phyloP scores from a whole-genome alignment of 2,888 invertebrate genomes.

The Melikaiella ostensackeni region DNA sequence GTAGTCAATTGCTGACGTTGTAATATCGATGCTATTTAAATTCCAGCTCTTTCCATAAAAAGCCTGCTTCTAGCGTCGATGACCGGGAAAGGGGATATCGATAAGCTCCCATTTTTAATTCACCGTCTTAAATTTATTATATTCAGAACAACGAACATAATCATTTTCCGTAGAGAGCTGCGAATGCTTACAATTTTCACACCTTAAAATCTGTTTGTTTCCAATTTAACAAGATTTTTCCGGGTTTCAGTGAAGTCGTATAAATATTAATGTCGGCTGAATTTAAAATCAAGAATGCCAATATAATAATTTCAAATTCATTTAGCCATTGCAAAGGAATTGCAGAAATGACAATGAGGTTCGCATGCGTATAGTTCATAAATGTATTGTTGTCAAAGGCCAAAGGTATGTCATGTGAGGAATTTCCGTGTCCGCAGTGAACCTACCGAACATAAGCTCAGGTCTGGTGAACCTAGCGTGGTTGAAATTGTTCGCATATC shows the following conservation, averaged over 20 bases:
- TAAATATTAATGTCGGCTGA: no score
- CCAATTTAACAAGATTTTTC: no score
- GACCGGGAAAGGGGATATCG: constrained; percentile 50
- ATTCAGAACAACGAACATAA: background rate
- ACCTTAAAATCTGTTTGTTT: no score
- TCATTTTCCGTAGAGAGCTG: background rate
- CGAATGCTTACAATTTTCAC: no score
- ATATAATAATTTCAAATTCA: background rate
- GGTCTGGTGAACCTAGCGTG: constrained; percentile 48
- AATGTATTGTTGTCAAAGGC: constrained; percentile 60
- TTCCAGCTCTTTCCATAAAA: constrained; percentile 43
- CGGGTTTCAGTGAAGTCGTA: no score
- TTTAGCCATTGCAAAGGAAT: constrained; percentile 1
- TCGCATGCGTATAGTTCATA: constrained; percentile 51
- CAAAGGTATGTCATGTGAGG: constrained; percentile 58
- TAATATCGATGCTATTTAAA: constrained; percentile 56
- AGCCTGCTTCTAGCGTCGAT: constrained; percentile 37
- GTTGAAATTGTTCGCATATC: constrained; percentile 60
- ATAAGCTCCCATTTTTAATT: constrained; percentile 12
- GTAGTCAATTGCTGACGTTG: constrained; percentile 65
- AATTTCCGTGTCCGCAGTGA: constrained; percentile 62
- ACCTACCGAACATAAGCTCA: constrained; percentile 54
- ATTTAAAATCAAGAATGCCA: no score
- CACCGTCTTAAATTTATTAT: background rate
- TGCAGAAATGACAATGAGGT: constrained; percentile 15